Percentiles rank a stretch among this genome's conserved stretches.
Conservation (phyloP, 2,888 invertebrate species). For the Tinea pellionella region DNA sequence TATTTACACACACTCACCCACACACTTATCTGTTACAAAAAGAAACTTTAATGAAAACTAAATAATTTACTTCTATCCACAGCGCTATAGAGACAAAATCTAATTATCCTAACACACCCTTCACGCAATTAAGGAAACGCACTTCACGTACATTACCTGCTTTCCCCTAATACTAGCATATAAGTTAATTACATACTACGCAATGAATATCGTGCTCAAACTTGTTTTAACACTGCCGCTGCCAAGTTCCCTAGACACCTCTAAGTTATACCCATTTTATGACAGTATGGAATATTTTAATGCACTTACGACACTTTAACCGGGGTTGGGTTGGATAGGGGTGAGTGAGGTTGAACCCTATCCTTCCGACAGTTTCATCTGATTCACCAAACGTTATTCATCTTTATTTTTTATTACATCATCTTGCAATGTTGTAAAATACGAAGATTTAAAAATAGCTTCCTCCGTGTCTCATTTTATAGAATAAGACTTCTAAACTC, state of each 20-base stretch:
- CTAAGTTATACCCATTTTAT: conserved; percentile 33
- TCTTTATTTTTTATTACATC: too few relatives aligned
- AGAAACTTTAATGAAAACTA: background rate
- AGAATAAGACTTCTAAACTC: too few relatives aligned
- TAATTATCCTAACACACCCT: background rate
- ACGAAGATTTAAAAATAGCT: too few relatives aligned
- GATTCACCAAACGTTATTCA: background rate
- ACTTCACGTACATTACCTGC: background rate
- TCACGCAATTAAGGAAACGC: background rate
- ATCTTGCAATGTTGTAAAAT: too few relatives aligned
- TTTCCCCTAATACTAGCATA: background rate
- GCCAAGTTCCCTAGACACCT: conserved; percentile 5
- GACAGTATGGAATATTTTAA: conserved; percentile 59
- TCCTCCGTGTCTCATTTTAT: too few relatives aligned
- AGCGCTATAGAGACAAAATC: background rate
- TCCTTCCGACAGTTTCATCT: background rate
- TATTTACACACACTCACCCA: background rate
- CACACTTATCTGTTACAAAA: background rate
- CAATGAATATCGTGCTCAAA: background rate
- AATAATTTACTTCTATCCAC: background rate
- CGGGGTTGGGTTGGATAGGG: conserved; percentile 7
- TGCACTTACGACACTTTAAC: conserved; percentile 35
- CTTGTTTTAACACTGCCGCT: background rate
- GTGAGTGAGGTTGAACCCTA: background rate
- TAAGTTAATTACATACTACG: background rate